These are phyloP conservation scores for Danaus plexippus DNA, from an alignment of 1,140 invertebrate genomes.

Conservation along the genomic window DNA sequence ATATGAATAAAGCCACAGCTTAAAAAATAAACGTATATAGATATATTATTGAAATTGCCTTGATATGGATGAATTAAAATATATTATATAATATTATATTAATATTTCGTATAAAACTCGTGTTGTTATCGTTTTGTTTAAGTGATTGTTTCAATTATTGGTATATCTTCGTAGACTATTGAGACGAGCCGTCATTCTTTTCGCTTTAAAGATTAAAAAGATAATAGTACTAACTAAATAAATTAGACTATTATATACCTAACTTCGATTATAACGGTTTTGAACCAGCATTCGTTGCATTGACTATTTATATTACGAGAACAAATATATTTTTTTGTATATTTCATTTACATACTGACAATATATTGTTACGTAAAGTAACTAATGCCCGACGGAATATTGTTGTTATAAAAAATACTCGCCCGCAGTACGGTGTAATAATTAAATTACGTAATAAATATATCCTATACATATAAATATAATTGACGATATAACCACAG, in stretches of 20 bases:
- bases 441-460: constrained; percentile 17
- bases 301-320: constrained; percentile 23
- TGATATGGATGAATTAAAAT: no score
- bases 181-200: no score
- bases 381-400: constrained; percentile 21
- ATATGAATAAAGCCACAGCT: not conserved
- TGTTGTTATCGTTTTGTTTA: no score
- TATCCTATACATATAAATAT: constrained; percentile 22
- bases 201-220: constrained; percentile 13
- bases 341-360: constrained; percentile 9
- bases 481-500: constrained; percentile 20
- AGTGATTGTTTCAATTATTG: no score
- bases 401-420: constrained; percentile 26
- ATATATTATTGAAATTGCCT: no score
- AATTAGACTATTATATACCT: constrained; percentile 37
- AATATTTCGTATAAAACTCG: no score
- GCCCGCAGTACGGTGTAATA: constrained; percentile 25
- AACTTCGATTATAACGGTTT: constrained; percentile 19
- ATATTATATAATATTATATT: no score
- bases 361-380: constrained; percentile 14
- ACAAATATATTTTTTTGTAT: constrained; percentile 12
- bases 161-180: no score
- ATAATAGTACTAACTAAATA: constrained; percentile 41
- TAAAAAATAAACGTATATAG: no score
- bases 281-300: constrained; percentile 40